These are phyloP conservation scores for Phania funesta DNA, from an alignment of 2,888 invertebrate species.

Conservation along the genomic window DNA sequence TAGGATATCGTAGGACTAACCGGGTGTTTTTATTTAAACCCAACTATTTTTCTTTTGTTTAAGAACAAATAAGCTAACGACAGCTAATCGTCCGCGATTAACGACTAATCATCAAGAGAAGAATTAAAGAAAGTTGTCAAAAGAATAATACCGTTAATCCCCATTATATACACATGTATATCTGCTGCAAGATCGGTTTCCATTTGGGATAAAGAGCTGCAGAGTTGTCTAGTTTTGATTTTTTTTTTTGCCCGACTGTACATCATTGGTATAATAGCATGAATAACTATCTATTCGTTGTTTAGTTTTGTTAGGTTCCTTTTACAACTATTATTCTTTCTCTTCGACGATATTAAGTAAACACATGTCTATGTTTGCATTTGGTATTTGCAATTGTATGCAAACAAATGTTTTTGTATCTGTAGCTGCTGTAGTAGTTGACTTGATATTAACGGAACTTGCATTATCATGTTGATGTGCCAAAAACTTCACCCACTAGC, in stretches of 20 bases:
- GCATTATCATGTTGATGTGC: constrained; percentile 43
- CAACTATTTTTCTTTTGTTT: too few relatives aligned
- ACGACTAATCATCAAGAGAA: too few relatives aligned
- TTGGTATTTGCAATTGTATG: constrained; percentile 10
- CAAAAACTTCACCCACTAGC: not conserved
- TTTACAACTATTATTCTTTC: constrained; percentile 32
- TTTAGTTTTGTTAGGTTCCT: constrained; percentile 35
- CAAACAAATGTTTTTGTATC: not conserved
- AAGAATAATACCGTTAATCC: too few relatives aligned
- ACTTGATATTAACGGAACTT: constrained; percentile 50
- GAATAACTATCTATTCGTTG: constrained; percentile 12
- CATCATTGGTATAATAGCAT: not conserved
- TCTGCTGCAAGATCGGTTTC: too few relatives aligned
- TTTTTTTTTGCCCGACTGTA: constrained; percentile 19
- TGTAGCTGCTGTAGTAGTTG: constrained; percentile 15
- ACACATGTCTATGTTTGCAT: constrained; percentile 48
- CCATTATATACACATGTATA: too few relatives aligned
- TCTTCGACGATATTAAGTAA: constrained; percentile 47
- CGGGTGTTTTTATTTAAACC: too few relatives aligned
- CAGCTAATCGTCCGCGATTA: too few relatives aligned
- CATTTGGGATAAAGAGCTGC: too few relatives aligned
- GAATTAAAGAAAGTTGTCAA: too few relatives aligned
- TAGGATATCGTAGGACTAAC: too few relatives aligned
- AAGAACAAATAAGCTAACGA: too few relatives aligned
- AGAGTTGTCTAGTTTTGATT: too few relatives aligned